Conservation (phyloP, 2,888 invertebrate genomes). For the Ormyrus pomaceus region DNA sequence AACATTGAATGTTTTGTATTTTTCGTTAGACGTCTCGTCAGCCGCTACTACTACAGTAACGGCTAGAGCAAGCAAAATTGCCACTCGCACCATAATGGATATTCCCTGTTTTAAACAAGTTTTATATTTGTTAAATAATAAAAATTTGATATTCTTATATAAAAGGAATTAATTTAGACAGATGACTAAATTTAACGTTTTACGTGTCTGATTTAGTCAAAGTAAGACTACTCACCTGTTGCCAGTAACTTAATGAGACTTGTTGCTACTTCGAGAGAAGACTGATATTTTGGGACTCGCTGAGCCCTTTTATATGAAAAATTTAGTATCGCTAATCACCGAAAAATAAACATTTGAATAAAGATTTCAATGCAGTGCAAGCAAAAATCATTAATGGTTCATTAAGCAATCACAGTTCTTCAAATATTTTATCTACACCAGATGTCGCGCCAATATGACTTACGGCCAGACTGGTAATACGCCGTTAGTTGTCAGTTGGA, state of each 20-base stretch:
- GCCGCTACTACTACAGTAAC: background rate
- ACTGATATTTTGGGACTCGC: background rate
- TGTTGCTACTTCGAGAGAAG: conserved; percentile 4
- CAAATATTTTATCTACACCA: background rate
- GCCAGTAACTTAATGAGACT: background rate
- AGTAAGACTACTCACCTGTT: no score
- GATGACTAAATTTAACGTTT: no score
- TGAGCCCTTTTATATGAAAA: conserved; percentile 5
- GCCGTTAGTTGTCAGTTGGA: no score
- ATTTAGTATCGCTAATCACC: background rate
- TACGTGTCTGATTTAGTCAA: no score
- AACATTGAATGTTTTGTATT: background rate
- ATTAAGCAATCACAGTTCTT: background rate
- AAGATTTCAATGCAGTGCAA: background rate
- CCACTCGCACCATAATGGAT: background rate
- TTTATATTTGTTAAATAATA: no score
- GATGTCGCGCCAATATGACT: no score
- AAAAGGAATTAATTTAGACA: no score
- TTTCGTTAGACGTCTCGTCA: background rate
- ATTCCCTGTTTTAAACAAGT: no score
- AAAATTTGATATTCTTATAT: no score
- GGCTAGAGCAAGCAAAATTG: background rate
- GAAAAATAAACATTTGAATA: background rate
- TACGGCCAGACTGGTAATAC: no score
- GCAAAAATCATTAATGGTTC: no score